These are phyloP conservation scores for Euwallacea fornicatus DNA, from an alignment of 1,140 invertebrate genomes.

Conservation along the genomic window DNA sequence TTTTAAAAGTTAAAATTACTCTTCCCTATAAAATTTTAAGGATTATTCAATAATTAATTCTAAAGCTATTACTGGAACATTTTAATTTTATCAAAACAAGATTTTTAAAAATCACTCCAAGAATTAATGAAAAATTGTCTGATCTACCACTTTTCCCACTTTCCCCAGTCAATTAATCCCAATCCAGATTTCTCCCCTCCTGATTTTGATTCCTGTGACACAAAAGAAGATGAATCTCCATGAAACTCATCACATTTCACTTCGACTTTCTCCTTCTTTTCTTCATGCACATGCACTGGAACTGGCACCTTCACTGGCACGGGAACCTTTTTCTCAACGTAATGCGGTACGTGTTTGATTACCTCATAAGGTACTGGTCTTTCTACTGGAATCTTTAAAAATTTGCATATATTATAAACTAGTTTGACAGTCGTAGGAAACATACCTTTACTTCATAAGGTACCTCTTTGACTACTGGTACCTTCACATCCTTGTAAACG, in stretches of 20 bases:
- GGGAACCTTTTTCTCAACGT: conserved; percentile 57
- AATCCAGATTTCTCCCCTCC: conserved; percentile 11
- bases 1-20: too few species aligned
- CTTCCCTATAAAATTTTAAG: too few species aligned
- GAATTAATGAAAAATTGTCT: neutral
- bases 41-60: too few species aligned
- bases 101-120: neutral
- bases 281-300: conserved; percentile 50
- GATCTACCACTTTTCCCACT: conserved; percentile 29
- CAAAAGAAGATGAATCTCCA: neutral
- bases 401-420: conserved; percentile 20
- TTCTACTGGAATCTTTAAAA: conserved; percentile 53
- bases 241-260: conserved; percentile 6
- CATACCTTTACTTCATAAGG: conserved; percentile 64
- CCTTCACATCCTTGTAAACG: conserved; percentile 68
- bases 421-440: neutral
- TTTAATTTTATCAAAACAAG: too few species aligned
- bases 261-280: conserved; percentile 12
- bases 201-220: neutral
- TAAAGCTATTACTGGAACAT: too few species aligned
- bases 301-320: conserved; percentile 64
- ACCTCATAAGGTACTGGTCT: conserved; percentile 69
- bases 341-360: conserved; percentile 64
- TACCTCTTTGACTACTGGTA: conserved; percentile 65
- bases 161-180: conserved; percentile 23